Evolutionary conservation across 2,113 vertebrate genomes (phyloP).

Genomic region (Aegotheles bennettii): DNA sequence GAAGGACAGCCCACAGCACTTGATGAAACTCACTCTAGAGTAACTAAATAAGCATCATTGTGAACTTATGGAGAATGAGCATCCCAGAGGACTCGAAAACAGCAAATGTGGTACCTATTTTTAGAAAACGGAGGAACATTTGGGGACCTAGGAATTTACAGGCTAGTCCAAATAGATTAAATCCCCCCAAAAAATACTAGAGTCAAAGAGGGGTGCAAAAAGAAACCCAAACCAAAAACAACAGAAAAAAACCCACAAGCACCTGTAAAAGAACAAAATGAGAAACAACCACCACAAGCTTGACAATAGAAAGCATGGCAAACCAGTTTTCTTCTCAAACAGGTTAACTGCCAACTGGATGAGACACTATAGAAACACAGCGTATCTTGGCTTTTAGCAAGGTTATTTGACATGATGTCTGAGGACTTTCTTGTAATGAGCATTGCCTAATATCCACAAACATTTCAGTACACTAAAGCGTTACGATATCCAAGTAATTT

Average conservation of each 20-base stretch:
- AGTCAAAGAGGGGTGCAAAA: background rate
- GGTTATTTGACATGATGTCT: background rate
- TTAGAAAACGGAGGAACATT: background rate
- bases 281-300: background rate
- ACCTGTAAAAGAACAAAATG: background rate
- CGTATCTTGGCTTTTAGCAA: background rate
- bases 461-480: background rate
- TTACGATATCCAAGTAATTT: background rate
- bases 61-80: background rate
- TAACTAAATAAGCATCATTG: background rate
- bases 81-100: background rate
- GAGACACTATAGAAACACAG: background rate
- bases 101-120: background rate
- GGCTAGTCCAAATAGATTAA: background rate
- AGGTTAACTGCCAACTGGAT: background rate
- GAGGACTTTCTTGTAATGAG: background rate
- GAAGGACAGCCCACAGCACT: background rate
- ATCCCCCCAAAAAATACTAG: background rate
- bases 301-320: background rate
- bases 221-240: background rate
- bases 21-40: background rate
- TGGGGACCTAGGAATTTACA: background rate
- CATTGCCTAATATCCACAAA: background rate
- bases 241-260: rapidly evolving
- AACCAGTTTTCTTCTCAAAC: background rate